phyloP scores from a whole-genome alignment of 1,140 invertebrate genomes.

The Ips typographus region DNA sequence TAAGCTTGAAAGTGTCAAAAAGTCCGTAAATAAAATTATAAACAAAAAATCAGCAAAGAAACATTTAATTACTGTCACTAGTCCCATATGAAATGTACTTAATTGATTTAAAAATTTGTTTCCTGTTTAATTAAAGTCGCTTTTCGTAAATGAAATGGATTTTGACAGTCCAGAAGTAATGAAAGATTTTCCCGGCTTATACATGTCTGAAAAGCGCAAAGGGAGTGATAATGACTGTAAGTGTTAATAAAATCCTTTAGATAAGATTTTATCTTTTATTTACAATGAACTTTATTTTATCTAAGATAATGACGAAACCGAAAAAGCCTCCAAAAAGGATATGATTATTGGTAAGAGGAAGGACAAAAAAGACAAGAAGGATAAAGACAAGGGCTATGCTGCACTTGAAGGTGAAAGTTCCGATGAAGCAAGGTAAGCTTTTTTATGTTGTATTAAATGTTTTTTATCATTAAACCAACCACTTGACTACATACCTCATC shows the following conservation, averaged over 20 bases:
- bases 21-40: too few relatives aligned
- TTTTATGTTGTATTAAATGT: neutral
- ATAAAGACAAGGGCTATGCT: constrained; percentile 82
- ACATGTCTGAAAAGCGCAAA: constrained; percentile 73
- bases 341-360: constrained; percentile 62
- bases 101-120: too few relatives aligned
- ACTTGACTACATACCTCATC: too few relatives aligned
- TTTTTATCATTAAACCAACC: neutral
- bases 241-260: constrained; percentile 47
- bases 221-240: constrained; percentile 83
- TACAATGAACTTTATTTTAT: constrained; percentile 24
- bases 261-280: constrained; percentile 29
- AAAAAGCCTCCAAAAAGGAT: constrained; percentile 59
- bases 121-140: too few relatives aligned
- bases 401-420: constrained; percentile 91
- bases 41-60: too few relatives aligned
- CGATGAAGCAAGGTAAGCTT: constrained; percentile 74
- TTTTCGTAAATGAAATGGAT: constrained; percentile 63
- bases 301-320: constrained; percentile 51
- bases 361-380: constrained; percentile 85
- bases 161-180: constrained; percentile 88
- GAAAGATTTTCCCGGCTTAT: constrained; percentile 87
- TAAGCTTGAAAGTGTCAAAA: too few relatives aligned
- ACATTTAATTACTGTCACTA: too few relatives aligned
- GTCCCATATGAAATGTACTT: too few relatives aligned